Conservation (phyloP, 2,888 invertebrate genomes). For the Lasioglossum leucozonium region DNA sequence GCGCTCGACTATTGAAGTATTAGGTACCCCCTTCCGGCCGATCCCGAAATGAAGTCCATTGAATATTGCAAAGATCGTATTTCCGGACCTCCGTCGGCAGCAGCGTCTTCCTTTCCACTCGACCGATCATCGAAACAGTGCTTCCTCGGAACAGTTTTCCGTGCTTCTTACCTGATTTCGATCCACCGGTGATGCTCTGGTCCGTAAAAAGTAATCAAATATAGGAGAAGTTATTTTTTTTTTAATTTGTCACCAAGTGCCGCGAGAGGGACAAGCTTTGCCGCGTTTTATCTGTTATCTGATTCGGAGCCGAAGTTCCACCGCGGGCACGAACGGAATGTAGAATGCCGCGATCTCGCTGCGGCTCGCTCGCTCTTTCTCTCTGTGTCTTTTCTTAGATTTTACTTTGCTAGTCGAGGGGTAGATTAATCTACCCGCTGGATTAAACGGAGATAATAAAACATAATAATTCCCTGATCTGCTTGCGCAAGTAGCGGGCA, state of each 20-base stretch:
- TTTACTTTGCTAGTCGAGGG: neutral
- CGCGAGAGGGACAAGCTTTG: neutral
- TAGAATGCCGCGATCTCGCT: neutral
- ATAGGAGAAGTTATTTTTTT: neutral
- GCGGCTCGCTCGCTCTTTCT: no score
- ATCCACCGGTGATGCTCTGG: no score
- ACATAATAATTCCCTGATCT: neutral
- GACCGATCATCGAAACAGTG: neutral
- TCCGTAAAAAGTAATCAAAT: neutral
- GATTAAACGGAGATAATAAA: neutral
- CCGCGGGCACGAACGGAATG: neutral
- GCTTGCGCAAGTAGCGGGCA: neutral
- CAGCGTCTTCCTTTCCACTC: neutral
- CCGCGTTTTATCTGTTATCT: neutral
- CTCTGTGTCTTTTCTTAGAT: neutral
- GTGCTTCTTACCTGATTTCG: no score
- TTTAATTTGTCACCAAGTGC: neutral
- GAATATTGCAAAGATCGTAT: constrained; percentile 1
- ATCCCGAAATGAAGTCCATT: neutral
- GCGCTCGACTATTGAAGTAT: neutral
- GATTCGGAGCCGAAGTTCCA: neutral
- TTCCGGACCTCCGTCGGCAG: neutral
- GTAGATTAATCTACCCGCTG: neutral
- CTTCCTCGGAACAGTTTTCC: neutral
- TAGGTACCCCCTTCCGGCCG: no score